Evolutionary conservation across 2,888 invertebrate species (phyloP).

Genomic region (Capitulum mitella): DNA sequence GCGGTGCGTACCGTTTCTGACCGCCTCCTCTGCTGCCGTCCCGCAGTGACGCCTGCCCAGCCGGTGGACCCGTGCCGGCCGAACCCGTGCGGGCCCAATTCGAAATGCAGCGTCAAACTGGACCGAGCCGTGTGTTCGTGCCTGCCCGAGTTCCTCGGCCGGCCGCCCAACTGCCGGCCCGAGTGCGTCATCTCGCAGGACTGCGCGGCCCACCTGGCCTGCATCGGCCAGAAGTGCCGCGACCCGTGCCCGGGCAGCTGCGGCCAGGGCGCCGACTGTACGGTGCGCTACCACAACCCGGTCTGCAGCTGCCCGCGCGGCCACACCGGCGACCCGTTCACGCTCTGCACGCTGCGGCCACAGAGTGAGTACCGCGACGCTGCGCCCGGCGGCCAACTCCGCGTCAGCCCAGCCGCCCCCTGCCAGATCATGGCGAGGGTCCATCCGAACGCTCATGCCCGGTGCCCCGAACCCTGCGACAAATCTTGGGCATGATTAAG

Average conservation of each 20-base stretch:
- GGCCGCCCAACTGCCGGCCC: slow-evolving; percentile 49
- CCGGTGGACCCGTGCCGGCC: slow-evolving; percentile 57
- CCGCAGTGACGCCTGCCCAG: neutral
- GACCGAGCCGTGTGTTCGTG: slow-evolving; percentile 53
- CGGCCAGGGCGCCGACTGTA: slow-evolving; percentile 38
- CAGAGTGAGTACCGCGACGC: slow-evolving; percentile 64
- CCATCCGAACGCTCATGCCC: too few species aligned
- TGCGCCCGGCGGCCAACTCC: too few species aligned
- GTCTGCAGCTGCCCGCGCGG: slow-evolving; percentile 66
- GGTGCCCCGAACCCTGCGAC: too few species aligned
- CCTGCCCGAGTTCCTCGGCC: slow-evolving; percentile 56
- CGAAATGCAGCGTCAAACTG: slow-evolving; percentile 44
- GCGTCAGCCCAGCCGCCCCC: too few species aligned
- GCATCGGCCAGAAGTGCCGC: slow-evolving; percentile 41
- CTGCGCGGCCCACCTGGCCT: slow-evolving; percentile 64
- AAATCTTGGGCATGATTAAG: too few species aligned
- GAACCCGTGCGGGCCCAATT: slow-evolving; percentile 66
- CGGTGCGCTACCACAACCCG: slow-evolving; percentile 39
- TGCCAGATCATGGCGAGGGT: too few species aligned
- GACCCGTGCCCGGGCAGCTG: slow-evolving; percentile 61
- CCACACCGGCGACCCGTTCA: slow-evolving; percentile 74
- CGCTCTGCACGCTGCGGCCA: slow-evolving; percentile 54
- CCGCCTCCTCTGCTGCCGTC: neutral
- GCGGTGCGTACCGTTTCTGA: slow-evolving; percentile 48
- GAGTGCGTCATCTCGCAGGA: slow-evolving; percentile 70